Base-by-base conservation (phyloP, 2,113 vertebrate species). In the Eulacestoma nigropectus region DNA sequence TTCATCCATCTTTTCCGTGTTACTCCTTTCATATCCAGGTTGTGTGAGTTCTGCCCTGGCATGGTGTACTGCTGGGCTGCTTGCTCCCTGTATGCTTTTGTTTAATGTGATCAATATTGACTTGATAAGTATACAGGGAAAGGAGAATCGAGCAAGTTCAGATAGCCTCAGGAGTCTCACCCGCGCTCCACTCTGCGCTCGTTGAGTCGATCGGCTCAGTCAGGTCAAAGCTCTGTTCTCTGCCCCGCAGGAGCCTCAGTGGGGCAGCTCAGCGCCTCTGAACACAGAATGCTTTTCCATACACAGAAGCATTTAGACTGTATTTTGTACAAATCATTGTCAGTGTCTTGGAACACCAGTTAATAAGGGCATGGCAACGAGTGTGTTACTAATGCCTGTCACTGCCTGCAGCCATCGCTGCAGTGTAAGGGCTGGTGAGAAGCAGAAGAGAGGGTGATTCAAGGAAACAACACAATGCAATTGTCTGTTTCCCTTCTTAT, bases 201-300 rank as follows among this genome's bases (percentile, higher is more conserved):
- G 1, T 4, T 0, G 26, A n/a, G 22, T 57, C 8, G 6, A 2
- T 72, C 0, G 3, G 41, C 35, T 50, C 2, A 2, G 32, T 84
- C 64, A 11, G 64, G 35, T 41, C 70, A 21, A 14, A 77, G 47
- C 17, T 68, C 41, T 17, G 22, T 72, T 13, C n/a, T 62, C 22
- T 47, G 6, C 44, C 42, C 59, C 52, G 46, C 2, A 5, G 64
- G 55, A 87, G 25, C 46, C 37, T 25, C 26, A 0, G 0, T 10
- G 39, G 49, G 44, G 20, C 65, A 42, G 35, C 67, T 79, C 50
- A 9, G 1, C 7, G 13, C 50, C 81, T 55, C 59, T 72, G 15
- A 15, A 8, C 44, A 9, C 44, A 26, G 53, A 76, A 17, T 6
- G 42, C 6, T 1, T 16, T 35, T 49, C 76, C 23, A 4, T 23